Evolutionary conservation across 1,140 invertebrate genomes (phyloP).

Genomic region (Parapsyche elsis): DNA sequence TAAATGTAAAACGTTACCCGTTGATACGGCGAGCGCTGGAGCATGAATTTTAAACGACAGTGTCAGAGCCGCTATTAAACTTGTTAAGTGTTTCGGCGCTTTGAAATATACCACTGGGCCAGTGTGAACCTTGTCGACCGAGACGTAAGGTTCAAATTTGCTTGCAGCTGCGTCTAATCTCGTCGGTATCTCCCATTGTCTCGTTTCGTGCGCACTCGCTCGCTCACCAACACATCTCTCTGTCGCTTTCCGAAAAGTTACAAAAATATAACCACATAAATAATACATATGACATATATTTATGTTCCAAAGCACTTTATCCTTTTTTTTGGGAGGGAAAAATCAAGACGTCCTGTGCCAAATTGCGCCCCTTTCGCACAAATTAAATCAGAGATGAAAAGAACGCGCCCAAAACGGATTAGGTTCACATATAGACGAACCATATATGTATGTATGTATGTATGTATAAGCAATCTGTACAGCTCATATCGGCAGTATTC

Average conservation of each 20-base stretch:
- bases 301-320: too few species aligned
- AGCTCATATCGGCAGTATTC: too few species aligned
- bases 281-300: too few species aligned
- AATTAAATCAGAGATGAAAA: too few species aligned
- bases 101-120: background rate
- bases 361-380: too few species aligned
- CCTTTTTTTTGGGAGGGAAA: too few species aligned
- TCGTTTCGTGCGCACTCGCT: background rate
- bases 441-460: too few species aligned
- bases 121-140: slow-evolving; percentile 5
- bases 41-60: slow-evolving; percentile 41
- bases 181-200: slow-evolving; percentile 6
- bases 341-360: too few species aligned
- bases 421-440: too few species aligned
- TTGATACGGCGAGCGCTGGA: slow-evolving; percentile 31
- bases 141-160: background rate
- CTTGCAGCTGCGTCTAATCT: background rate
- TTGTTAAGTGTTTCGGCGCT: slow-evolving; percentile 33
- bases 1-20: slow-evolving; percentile 19
- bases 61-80: slow-evolving; percentile 28
- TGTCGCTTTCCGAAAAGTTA: background rate
- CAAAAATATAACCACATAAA: too few species aligned
- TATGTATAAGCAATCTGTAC: too few species aligned
- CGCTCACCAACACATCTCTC: background rate
- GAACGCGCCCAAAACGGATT: too few species aligned